A percentile compares a stretch with the other conserved stretches of the same genome.
Evolutionary conservation across 2,797 vertebrate genomes (phyloP).

Genomic region (Coilia nasus): DNA sequence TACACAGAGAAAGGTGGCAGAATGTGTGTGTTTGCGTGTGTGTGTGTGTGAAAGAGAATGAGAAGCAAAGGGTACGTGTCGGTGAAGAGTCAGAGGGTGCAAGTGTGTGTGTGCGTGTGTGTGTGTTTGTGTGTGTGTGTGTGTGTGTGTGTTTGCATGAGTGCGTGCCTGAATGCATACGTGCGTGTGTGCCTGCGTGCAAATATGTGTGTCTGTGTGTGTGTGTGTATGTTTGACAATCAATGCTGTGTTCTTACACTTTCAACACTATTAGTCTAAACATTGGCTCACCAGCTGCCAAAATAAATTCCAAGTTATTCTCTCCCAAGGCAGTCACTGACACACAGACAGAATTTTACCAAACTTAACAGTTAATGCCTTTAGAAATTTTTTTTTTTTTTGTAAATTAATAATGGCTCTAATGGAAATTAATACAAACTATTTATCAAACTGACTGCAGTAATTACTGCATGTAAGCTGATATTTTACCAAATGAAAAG

Average conservation of each 20-base stretch:
- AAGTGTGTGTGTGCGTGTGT: no score
- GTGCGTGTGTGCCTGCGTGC: no score
- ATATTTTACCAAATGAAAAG: conserved; percentile 36
- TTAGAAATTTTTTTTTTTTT: not conserved
- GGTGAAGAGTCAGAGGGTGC: not conserved
- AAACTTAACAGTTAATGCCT: not conserved
- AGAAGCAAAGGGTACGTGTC: not conserved
- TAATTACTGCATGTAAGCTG: conserved; percentile 18
- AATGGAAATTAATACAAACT: not conserved
- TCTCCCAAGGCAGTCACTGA: not conserved
- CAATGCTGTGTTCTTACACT: conserved; percentile 1
- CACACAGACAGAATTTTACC: not conserved
- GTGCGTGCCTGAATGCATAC: no score
- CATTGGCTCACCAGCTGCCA: conserved; percentile 23
- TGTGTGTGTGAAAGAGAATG: not conserved
- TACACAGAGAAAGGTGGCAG: not conserved
- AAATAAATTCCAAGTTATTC: conserved; percentile 16
- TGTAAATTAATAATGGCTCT: conserved; percentile 1
- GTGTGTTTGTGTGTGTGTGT: no score
- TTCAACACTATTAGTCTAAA: conserved; percentile 27
- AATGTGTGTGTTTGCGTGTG: not conserved
- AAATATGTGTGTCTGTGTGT: no score
- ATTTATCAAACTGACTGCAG: not conserved
- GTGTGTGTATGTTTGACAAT: not conserved
- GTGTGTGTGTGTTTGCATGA: no score